Conservation (phyloP, 2,888 invertebrate genomes). For the Gastracanthus pulcherrimus region DNA sequence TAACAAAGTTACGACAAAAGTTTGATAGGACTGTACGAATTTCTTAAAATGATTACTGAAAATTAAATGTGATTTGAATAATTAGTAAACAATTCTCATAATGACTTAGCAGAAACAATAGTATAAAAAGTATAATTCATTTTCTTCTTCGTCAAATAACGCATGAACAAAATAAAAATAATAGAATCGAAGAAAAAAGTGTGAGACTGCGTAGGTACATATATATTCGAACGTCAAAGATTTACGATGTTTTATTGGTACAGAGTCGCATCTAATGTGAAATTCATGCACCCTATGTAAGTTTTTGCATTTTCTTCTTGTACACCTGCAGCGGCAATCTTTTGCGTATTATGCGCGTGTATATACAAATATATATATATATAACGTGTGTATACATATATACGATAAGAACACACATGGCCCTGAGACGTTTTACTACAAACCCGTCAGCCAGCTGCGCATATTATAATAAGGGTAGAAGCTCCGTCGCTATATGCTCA, state of each 20-base stretch:
- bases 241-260: constrained; percentile 59
- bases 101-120: too few relatives aligned
- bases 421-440: constrained; percentile 59
- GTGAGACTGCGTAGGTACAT: not conserved
- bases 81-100: too few relatives aligned
- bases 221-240: constrained; percentile 50
- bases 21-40: too few relatives aligned
- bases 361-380: not conserved
- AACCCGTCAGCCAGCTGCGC: constrained; percentile 57
- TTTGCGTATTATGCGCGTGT: constrained; percentile 26
- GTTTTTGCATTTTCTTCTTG: constrained; percentile 52
- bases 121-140: too few relatives aligned
- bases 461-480: constrained; percentile 59
- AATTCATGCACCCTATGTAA: constrained; percentile 60
- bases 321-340: constrained; percentile 40
- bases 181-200: not conserved
- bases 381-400: not conserved
- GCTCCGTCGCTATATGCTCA: constrained; percentile 41
- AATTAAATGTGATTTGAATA: too few relatives aligned
- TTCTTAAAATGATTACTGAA: too few relatives aligned
- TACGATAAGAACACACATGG: constrained; percentile 57
- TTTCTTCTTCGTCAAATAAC: too few relatives aligned
- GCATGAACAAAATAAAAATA: not conserved
- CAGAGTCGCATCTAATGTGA: constrained; percentile 59
- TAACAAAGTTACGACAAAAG: too few relatives aligned